Conservation (phyloP, 2,888 invertebrate genomes). For the Craniophora ligustri region DNA sequence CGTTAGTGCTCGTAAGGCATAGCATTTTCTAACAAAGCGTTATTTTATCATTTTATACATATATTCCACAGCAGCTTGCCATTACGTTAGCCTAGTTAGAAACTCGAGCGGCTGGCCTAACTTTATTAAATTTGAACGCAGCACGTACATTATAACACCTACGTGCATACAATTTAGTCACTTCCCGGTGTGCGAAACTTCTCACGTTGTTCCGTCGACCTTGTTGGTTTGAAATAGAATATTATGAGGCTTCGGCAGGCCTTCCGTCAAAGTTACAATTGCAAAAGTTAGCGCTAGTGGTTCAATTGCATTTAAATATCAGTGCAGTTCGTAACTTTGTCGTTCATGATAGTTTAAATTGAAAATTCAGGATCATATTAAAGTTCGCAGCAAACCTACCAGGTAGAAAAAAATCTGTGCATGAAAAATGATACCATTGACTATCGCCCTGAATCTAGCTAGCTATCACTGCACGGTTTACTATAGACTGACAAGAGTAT, state of each 20-base stretch:
- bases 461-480: too few species aligned
- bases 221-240: slow-evolving; percentile 18
- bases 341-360: slow-evolving; percentile 9
- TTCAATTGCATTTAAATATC: slow-evolving; percentile 2
- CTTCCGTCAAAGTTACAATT: slow-evolving; percentile 8
- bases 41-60: too few species aligned
- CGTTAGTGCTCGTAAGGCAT: too few species aligned
- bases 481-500: too few species aligned
- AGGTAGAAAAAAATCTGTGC: too few species aligned
- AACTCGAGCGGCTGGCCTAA: slow-evolving; percentile 34
- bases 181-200: slow-evolving; percentile 33
- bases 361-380: too few species aligned
- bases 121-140: slow-evolving; percentile 52
- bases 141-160: slow-evolving; percentile 26
- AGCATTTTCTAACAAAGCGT: too few species aligned
- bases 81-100: slow-evolving; percentile 30
- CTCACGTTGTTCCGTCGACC: slow-evolving; percentile 26
- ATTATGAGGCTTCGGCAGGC: slow-evolving; percentile 17
- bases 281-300: slow-evolving; percentile 20
- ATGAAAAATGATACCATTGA: too few species aligned
- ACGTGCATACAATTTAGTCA: slow-evolving; percentile 42
- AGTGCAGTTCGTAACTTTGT: slow-evolving; percentile 5
- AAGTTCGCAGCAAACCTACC: too few species aligned
- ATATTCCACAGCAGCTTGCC: slow-evolving; percentile 1
- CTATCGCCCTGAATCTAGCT: too few species aligned